A percentile compares a stretch with the other conserved stretches of the same genome.
Evolutionary conservation across 1,140 invertebrate genomes (phyloP).

Genomic region (Melitaea cinxia): DNA sequence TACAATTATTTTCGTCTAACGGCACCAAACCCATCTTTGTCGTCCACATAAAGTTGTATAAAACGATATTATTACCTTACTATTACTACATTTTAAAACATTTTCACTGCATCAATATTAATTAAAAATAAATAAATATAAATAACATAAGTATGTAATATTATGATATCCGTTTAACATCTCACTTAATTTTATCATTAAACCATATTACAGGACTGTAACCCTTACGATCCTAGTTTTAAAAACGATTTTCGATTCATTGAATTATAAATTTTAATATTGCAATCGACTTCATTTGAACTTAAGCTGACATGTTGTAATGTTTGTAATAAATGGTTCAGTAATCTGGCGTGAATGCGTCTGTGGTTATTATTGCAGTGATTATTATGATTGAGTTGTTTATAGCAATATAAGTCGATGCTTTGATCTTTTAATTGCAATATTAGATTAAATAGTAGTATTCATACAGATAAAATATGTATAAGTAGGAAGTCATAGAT

Average conservation of each 20-base stretch:
- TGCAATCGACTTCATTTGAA: conserved; percentile 16
- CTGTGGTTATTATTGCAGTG: conserved; percentile 4
- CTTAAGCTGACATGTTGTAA: conserved; percentile 8
- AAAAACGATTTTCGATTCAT: background rate
- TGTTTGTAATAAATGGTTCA: conserved; percentile 10
- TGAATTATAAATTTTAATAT: conserved; percentile 1
- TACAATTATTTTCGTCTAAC: too few relatives aligned
- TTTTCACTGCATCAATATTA: too few relatives aligned
- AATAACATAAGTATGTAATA: background rate
- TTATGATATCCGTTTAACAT: background rate
- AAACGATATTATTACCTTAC: too few relatives aligned
- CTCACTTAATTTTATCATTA: background rate
- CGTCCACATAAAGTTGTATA: too few relatives aligned
- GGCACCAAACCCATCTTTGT: too few relatives aligned
- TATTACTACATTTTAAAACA: too few relatives aligned
- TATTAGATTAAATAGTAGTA: background rate
- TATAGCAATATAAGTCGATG: background rate
- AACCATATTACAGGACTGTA: background rate
- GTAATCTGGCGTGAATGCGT: conserved; percentile 10
- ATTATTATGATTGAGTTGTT: conserved; percentile 1
- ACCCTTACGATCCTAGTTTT: background rate
- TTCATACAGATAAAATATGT: background rate
- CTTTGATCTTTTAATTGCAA: background rate
- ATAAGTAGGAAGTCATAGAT: too few relatives aligned
- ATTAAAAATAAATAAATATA: too few relatives aligned